phyloP scores from a whole-genome alignment of 1,140 invertebrate species.

The Drosophila repletoides region DNA sequence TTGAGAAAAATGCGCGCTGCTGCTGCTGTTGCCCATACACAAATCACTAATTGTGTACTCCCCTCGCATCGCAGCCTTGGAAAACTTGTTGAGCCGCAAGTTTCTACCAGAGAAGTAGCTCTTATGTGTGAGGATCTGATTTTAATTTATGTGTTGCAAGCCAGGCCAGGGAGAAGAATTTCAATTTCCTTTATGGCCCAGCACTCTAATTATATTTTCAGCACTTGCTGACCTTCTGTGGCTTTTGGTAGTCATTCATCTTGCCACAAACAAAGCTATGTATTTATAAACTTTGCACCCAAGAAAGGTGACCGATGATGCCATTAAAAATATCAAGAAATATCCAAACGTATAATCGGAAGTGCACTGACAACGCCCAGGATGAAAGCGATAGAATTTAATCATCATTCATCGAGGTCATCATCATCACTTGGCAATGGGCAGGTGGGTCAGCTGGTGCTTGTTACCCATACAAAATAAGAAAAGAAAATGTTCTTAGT shows the following conservation, averaged over 20 bases:
- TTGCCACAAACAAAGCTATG: constrained; percentile 4
- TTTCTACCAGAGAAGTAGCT: constrained; percentile 25
- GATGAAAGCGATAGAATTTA: not conserved
- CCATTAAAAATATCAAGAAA: not conserved
- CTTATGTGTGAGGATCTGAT: constrained; percentile 2
- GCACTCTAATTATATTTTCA: constrained; percentile 54
- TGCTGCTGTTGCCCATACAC: constrained; percentile 29
- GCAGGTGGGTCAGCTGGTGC: not conserved
- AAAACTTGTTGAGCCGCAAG: constrained; percentile 72
- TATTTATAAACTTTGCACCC: constrained; percentile 15
- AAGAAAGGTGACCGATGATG: constrained; percentile 18
- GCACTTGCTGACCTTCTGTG: constrained; percentile 38
- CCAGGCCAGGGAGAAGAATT: constrained; percentile 21
- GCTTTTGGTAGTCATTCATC: constrained; percentile 1
- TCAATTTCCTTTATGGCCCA: constrained; percentile 50
- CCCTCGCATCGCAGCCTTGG: not conserved
- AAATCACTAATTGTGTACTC: constrained; percentile 73
- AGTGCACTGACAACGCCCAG: not conserved
- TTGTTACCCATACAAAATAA: not conserved
- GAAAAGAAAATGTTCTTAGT: not conserved
- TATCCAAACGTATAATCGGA: constrained; percentile 4
- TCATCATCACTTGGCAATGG: not conserved
- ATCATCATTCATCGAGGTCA: constrained; percentile 9
- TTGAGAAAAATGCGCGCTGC: constrained; percentile 38
- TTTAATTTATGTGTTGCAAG: constrained; percentile 67